A percentile compares a stretch with the other conserved stretches of the same genome.
Conservation (phyloP, 2,797 vertebrate genomes). For the Arctocebus calabarensis region DNA sequence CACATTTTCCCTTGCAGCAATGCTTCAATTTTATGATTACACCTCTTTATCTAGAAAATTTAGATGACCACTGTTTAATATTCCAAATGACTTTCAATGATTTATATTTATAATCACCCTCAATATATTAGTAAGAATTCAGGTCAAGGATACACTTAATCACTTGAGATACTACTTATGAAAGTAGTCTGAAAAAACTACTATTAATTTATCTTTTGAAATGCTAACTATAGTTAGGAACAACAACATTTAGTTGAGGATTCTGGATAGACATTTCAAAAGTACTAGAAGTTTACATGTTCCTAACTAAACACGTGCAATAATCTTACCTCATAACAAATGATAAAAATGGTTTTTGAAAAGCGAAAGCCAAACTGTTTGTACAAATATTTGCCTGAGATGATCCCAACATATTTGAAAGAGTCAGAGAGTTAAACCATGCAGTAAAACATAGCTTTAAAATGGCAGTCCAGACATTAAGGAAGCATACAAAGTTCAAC, state of each 20-base stretch:
- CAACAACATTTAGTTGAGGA: constrained; percentile 43
- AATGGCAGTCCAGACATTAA: constrained; percentile 78
- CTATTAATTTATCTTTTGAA: constrained; percentile 25
- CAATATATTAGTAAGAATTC: constrained; percentile 27
- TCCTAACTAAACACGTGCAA: constrained; percentile 51
- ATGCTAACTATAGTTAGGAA: constrained; percentile 10
- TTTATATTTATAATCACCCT: constrained; percentile 3
- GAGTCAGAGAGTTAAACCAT: constrained; percentile 85
- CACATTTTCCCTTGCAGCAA: background rate
- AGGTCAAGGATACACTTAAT: constrained; percentile 17
- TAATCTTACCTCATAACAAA: constrained; percentile 22
- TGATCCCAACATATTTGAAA: constrained; percentile 83
- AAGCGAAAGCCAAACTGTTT: constrained; percentile 55
- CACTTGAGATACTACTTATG: constrained; percentile 7
- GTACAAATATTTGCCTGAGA: constrained; percentile 63
- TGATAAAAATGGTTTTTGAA: constrained; percentile 50
- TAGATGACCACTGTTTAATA: background rate
- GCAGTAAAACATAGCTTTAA: constrained; percentile 81
- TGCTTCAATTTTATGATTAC: constrained; percentile 1
- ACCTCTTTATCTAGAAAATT: constrained; percentile 15
- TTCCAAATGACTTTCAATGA: constrained; percentile 37
- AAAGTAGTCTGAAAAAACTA: constrained; percentile 58
- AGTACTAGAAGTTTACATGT: constrained; percentile 30
- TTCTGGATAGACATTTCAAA: constrained; percentile 29
- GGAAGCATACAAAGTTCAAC: constrained; percentile 77